Evolutionary conservation across 2,113 vertebrate genomes (phyloP).

Genomic region (Poeciliopsis turrubarensis): DNA sequence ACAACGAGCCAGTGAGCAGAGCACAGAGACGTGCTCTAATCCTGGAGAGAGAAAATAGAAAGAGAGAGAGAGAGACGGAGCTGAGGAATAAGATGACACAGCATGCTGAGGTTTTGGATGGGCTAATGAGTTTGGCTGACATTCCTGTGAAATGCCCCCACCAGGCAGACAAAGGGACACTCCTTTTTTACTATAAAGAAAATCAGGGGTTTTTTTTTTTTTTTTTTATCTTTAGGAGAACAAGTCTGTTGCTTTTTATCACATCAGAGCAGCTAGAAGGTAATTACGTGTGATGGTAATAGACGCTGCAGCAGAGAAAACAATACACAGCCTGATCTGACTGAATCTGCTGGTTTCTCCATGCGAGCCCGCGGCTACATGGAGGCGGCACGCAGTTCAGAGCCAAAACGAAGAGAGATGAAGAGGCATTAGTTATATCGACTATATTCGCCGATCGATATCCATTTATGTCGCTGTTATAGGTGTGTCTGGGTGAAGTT

Average conservation of each 20-base stretch:
- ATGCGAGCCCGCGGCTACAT: conserved; percentile 34
- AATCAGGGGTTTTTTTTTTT: too few species aligned
- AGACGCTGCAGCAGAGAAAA: conserved; percentile 29
- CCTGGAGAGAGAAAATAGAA: conserved; percentile 31
- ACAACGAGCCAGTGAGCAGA: conserved; percentile 45
- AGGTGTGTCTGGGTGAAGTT: conserved; percentile 30
- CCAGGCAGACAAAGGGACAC: conserved; percentile 7
- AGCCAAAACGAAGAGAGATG: conserved; percentile 46
- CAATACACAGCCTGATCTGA: conserved; percentile 32
- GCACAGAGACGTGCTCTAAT: conserved; percentile 30
- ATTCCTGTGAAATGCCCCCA: conserved; percentile 41
- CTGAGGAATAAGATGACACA: conserved; percentile 52
- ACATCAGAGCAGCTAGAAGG: conserved; percentile 27
- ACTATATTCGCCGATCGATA: conserved; percentile 57
- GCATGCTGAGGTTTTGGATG: conserved; percentile 35
- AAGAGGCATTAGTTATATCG: conserved; percentile 56
- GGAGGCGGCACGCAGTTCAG: conserved; percentile 22
- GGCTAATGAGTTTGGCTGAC: conserved; percentile 67
- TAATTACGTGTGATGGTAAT: conserved; percentile 20
- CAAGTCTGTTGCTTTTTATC: not conserved
- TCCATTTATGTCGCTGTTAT: conserved; percentile 50
- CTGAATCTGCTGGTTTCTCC: conserved; percentile 41
- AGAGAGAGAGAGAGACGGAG: conserved; percentile 24
- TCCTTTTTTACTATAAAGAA: not conserved
- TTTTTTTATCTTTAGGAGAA: not conserved